These are phyloP conservation scores for Drosophila ohnishii DNA, from an alignment of 1,140 invertebrate genomes.

Conservation along the genomic window DNA sequence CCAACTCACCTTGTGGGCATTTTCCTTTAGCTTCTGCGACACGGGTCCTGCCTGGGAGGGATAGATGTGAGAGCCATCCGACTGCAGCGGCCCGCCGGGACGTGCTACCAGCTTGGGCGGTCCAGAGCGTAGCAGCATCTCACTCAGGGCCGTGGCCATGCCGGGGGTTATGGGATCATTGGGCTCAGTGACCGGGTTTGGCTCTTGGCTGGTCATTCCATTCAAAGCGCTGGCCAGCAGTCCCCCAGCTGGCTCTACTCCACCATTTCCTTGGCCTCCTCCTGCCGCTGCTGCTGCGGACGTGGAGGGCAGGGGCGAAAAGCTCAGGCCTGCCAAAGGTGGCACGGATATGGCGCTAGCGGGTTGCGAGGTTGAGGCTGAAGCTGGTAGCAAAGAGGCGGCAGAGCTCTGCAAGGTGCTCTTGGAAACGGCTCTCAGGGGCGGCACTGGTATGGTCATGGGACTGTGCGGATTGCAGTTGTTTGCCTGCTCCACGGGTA, in stretches of 20 bases:
- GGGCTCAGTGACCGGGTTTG: conserved; percentile 25
- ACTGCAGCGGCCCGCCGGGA: conserved; percentile 81
- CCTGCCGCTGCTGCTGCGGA: not conserved
- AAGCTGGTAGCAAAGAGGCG: not conserved
- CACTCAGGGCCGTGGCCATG: conserved; percentile 73
- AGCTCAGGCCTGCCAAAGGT: conserved; percentile 68
- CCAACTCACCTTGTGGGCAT: conserved; percentile 83
- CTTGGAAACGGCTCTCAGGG: conserved; percentile 72
- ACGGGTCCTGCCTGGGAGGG: conserved; percentile 83
- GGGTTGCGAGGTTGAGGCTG: not conserved
- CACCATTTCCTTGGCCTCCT: not conserved
- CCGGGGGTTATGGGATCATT: conserved; percentile 64
- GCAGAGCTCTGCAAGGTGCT: conserved; percentile 46
- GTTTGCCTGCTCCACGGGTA: conserved; percentile 62
- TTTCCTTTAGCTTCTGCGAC: conserved; percentile 81
- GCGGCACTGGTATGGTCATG: conserved; percentile 72
- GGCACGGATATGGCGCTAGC: conserved; percentile 32
- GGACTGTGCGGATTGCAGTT: conserved; percentile 40
- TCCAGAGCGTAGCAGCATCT: conserved; percentile 73
- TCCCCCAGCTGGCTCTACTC: conserved; percentile 19
- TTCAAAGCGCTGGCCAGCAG: conserved; percentile 59
- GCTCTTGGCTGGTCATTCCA: conserved; percentile 43
- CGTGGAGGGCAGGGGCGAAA: not conserved
- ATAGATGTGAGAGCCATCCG: conserved; percentile 77
- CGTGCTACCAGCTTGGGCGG: conserved; percentile 83